A percentile compares a stretch with the other conserved stretches of the same genome.
Conservation (phyloP, 1,140 invertebrate genomes). For the Nylanderia fulva region DNA sequence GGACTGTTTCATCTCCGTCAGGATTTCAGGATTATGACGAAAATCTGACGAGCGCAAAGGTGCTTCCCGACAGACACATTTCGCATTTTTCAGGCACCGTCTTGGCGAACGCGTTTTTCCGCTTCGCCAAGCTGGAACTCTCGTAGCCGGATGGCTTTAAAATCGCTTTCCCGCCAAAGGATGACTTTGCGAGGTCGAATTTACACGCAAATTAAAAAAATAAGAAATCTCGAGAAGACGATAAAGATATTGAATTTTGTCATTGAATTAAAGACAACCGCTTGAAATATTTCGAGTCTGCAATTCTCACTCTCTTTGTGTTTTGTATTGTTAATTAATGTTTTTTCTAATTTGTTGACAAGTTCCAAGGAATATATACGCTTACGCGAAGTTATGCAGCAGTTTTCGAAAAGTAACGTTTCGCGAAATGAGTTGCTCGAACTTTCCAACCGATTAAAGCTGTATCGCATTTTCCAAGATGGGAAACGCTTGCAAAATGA, state of each 20-base stretch:
- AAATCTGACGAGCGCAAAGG: conserved; percentile 43
- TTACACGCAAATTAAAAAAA: conserved; percentile 32
- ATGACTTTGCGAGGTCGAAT: conserved; percentile 6
- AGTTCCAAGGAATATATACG: not conserved
- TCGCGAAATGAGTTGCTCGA: not conserved
- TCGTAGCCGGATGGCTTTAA: conserved; percentile 35
- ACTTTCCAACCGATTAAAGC: conserved; percentile 26
- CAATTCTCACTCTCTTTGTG: not conserved
- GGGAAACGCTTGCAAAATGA: conserved; percentile 41
- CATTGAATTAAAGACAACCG: not conserved
- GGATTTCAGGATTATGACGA: conserved; percentile 55
- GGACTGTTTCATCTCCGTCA: not conserved
- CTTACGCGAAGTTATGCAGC: not conserved
- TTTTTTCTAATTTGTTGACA: not conserved
- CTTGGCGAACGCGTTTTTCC: conserved; percentile 62
- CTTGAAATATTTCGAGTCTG: not conserved
- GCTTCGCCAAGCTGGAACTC: conserved; percentile 24
- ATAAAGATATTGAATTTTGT: not conserved
- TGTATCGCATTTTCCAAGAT: not conserved
- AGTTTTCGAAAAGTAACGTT: conserved; percentile 8
- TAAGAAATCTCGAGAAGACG: too few relatives aligned
- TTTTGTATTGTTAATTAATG: not conserved
- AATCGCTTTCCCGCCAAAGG: conserved; percentile 53
- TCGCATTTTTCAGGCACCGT: conserved; percentile 61
- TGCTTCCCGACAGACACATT: conserved; percentile 55